Conservation (phyloP, 2,888 invertebrate genomes). For the Auanema freiburgensis region DNA sequence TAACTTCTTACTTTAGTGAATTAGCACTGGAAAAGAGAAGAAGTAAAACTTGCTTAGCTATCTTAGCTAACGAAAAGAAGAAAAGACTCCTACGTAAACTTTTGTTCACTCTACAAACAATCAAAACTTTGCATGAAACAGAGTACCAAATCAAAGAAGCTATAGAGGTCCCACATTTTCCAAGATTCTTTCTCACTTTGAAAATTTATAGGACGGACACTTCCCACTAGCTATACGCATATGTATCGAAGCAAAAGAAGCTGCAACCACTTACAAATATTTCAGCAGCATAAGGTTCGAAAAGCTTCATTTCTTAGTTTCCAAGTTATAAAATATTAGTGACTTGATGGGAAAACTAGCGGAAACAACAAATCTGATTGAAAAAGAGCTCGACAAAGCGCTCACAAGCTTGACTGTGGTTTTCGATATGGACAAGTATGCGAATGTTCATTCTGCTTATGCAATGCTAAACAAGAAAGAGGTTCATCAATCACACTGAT, state of each 20-base stretch:
- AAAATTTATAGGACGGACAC: slow-evolving; percentile 37
- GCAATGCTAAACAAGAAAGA: slow-evolving; percentile 82
- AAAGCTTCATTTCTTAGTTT: slow-evolving; percentile 14
- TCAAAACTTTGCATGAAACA: slow-evolving; percentile 73
- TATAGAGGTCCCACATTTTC: slow-evolving; percentile 38
- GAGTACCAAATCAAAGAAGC: slow-evolving; percentile 49
- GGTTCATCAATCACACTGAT: slow-evolving; percentile 49
- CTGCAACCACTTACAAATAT: slow-evolving; percentile 34
- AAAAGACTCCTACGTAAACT: slow-evolving; percentile 81
- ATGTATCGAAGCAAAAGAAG: slow-evolving; percentile 47
- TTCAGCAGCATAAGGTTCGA: slow-evolving; percentile 46
- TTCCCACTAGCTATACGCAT: slow-evolving; percentile 54
- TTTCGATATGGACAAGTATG: slow-evolving; percentile 80
- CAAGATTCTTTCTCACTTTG: not conserved
- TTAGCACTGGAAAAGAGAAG: slow-evolving; percentile 73
- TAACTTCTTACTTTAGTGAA: slow-evolving; percentile 63
- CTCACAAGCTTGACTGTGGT: slow-evolving; percentile 59
- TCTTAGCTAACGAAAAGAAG: slow-evolving; percentile 87
- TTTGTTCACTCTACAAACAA: slow-evolving; percentile 78
- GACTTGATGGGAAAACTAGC: slow-evolving; percentile 36
- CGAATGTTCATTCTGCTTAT: slow-evolving; percentile 84
- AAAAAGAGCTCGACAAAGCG: slow-evolving; percentile 42
- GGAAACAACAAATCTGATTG: slow-evolving; percentile 29
- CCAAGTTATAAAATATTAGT: slow-evolving; percentile 25
- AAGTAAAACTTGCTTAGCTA: slow-evolving; percentile 71